Evolutionary conservation across 1,140 invertebrate species (phyloP), one percentile per base, ranked within the genome.

Genomic region (Drosophila pseudoobscura): DNA sequence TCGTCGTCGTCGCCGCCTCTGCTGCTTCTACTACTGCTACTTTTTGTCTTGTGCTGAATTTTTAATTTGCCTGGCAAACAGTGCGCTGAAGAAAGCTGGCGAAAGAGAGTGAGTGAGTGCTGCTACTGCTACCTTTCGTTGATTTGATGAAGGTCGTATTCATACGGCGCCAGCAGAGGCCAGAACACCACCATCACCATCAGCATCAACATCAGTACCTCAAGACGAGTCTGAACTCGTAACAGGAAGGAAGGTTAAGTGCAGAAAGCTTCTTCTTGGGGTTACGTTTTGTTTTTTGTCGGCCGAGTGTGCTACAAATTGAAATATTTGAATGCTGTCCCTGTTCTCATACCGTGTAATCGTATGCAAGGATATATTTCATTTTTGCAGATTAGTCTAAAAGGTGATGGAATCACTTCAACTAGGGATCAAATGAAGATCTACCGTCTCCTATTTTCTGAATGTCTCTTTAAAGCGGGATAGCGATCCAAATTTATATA

Each of bases 61-160:
- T 88, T 88, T 88, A 88, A 88, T 88, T 88, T 88, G 78, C 75
- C 57, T 55, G 60, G 75, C 83, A 87, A 87, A 88, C 78, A 88
- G 52, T 44, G 44, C 41, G 57, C 52, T 64, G 47, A 61, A 66
- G 55, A 59, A 69, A 63, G 50, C 54, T 39, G 8, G 31, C 31
- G 31, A 8, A 7, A 57, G 29, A 29, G 50, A 11, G 44, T 49
- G 26, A 35, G 31, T 35, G 31, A 31, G 22, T 24, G 69, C 52
- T 44, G 55, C 31, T 31, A 49, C 71, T 31, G 44, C 50, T 75
- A 70, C 46, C 64, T 77, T 59, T 70, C 60, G 64, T 59, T 77
- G 65, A 77, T 71, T 77, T 77, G 73, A 64, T 71, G 75, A 77
- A 77, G 75, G 75, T 64, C 73, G 74, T 52, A 56, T 64, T 68